A percentile compares a stretch with the other conserved stretches of the same genome.
phyloP scores from a whole-genome alignment of 2,113 vertebrate species.

The Phaetusa simplex region DNA sequence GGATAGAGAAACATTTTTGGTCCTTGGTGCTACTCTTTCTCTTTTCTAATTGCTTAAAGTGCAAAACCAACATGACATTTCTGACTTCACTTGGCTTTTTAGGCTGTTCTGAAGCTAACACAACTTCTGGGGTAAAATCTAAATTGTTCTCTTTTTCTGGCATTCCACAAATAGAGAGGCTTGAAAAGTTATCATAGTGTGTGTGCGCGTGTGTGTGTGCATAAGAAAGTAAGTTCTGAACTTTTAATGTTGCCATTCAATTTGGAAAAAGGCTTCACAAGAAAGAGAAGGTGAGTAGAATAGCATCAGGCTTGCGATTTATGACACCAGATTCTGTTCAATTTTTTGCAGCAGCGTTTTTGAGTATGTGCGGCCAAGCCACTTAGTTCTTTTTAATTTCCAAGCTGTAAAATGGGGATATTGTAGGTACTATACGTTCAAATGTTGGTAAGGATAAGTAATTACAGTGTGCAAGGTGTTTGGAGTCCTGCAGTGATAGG shows the following conservation, averaged over 20 bases:
- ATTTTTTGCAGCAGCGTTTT: background rate
- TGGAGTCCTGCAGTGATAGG: background rate
- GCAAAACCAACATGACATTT: background rate
- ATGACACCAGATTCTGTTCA: background rate
- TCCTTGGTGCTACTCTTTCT: background rate
- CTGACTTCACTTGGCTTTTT: background rate
- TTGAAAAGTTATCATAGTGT: background rate
- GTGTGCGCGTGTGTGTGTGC: background rate
- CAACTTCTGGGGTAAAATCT: background rate
- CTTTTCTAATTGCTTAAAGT: background rate
- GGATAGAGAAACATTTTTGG: background rate
- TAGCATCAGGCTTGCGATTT: background rate
- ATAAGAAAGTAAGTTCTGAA: background rate
- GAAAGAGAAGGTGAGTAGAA: background rate
- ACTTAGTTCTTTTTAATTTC: background rate
- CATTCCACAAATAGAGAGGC: background rate
- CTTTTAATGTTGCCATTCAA: background rate
- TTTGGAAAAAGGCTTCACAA: background rate
- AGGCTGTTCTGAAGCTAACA: background rate
- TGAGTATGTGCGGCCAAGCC: background rate
- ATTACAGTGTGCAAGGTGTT: background rate
- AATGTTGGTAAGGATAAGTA: background rate
- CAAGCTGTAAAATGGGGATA: background rate
- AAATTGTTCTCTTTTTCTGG: background rate
- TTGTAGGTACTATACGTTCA: background rate